These are phyloP conservation scores for Belgica antarctica DNA, from an alignment of 2,888 invertebrate genomes.

Conservation along the genomic window DNA sequence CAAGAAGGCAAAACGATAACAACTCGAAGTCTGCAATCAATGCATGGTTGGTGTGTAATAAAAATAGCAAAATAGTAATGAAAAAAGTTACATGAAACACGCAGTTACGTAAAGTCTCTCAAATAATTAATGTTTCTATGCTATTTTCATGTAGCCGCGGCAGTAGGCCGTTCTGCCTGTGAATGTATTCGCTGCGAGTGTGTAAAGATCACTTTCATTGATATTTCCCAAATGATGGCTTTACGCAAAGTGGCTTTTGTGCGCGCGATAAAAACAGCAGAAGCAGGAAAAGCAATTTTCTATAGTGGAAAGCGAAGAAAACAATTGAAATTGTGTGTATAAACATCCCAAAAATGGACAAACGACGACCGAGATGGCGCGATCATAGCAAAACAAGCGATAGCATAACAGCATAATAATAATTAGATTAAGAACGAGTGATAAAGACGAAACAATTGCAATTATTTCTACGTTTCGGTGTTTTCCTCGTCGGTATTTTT, in stretches of 20 bases:
- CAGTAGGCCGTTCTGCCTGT: neutral
- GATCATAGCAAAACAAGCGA: conserved; percentile 13
- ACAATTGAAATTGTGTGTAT: conserved; percentile 34
- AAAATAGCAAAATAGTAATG: conserved; percentile 27
- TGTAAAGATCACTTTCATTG: conserved; percentile 41
- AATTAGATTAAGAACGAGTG: conserved; percentile 43
- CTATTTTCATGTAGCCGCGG: conserved; percentile 33
- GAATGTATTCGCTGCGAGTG: conserved; percentile 18
- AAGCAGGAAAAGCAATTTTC: conserved; percentile 7
- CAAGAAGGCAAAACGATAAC: neutral
- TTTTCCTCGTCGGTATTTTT: conserved; percentile 1
- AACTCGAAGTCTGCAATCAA: neutral
- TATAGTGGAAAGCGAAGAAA: conserved; percentile 6
- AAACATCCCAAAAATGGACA: conserved; percentile 23
- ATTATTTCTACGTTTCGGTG: conserved; percentile 37
- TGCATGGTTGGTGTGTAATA: conserved; percentile 34
- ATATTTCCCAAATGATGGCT: conserved; percentile 37
- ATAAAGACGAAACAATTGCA: conserved; percentile 43
- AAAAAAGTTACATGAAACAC: conserved; percentile 34
- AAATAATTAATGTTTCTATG: conserved; percentile 42
- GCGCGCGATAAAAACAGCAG: conserved; percentile 9
- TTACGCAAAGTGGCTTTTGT: neutral
- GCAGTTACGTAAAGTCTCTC: conserved; percentile 39
- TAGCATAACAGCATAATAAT: conserved; percentile 41
- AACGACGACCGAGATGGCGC: neutral